Evolutionary conservation across 2,888 invertebrate genomes (phyloP).

Genomic region (Leucania comma): DNA sequence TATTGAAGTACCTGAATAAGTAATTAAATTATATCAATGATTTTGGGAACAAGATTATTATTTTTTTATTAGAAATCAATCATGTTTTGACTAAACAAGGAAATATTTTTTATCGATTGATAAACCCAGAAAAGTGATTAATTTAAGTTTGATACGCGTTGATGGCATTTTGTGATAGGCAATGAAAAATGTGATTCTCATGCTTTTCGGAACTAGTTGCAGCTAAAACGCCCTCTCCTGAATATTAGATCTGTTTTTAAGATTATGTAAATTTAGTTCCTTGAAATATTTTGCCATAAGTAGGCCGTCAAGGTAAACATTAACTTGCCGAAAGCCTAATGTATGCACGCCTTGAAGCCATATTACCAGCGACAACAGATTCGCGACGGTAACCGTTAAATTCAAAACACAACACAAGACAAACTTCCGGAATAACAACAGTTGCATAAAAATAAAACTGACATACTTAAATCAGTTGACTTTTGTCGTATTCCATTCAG

Average conservation of each 20-base stretch:
- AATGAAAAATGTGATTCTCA: neutral
- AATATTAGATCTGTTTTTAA: constrained; percentile 10
- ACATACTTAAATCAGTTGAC: constrained; percentile 85
- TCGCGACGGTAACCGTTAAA: constrained; percentile 73
- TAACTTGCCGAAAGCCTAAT: constrained; percentile 70
- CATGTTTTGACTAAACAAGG: constrained; percentile 1
- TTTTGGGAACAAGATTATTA: constrained; percentile 5
- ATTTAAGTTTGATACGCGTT: constrained; percentile 8
- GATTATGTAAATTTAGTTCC: constrained; percentile 44
- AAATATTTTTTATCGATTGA: constrained; percentile 3
- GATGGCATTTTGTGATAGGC: neutral
- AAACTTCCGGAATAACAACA: constrained; percentile 71
- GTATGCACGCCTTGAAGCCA: constrained; percentile 71
- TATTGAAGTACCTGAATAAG: neutral
- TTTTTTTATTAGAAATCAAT: neutral
- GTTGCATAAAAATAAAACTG: constrained; percentile 74
- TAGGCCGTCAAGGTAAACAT: constrained; percentile 68
- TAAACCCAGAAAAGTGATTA: constrained; percentile 7
- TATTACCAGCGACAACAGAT: constrained; percentile 67
- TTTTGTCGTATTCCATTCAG: constrained; percentile 68
- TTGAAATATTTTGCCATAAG: constrained; percentile 55
- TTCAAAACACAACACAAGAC: constrained; percentile 72
- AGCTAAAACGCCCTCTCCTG: neutral
- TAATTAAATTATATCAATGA: neutral
- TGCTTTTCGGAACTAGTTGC: neutral